Conservation (phyloP, 2,888 invertebrate species). For the Desoria tigrina region DNA sequence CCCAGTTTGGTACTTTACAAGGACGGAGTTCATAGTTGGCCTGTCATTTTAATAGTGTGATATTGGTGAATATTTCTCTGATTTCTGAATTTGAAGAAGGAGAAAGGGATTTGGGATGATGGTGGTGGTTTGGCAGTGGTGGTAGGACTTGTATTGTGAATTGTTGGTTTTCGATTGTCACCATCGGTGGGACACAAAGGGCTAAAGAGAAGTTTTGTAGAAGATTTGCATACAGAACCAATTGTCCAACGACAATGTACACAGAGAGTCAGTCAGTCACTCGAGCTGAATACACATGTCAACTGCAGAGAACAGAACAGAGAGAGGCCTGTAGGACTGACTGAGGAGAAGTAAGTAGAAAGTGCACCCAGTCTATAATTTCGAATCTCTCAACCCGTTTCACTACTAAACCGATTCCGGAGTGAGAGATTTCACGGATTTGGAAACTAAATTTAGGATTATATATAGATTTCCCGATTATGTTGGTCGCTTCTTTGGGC, state of each 20-base stretch:
- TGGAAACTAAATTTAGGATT: too few species aligned
- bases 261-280: constrained; percentile 12
- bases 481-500: too few species aligned
- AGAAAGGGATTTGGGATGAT: background rate
- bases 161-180: constrained; percentile 2
- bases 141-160: constrained; percentile 10
- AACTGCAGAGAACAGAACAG: constrained; percentile 11
- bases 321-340: too few species aligned
- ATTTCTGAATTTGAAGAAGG: too few species aligned
- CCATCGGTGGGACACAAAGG: constrained; percentile 9
- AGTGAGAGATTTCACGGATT: too few species aligned
- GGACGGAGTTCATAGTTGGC: too few species aligned
- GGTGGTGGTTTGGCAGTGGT: background rate
- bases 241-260: constrained; percentile 9
- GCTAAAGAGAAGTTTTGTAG: constrained; percentile 1
- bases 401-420: background rate
- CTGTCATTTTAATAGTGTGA: too few species aligned
- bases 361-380: background rate
- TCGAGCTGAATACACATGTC: constrained; percentile 19
- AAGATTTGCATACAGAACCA: constrained; percentile 5
- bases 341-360: too few species aligned
- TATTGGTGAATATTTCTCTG: too few species aligned
- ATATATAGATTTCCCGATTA: too few species aligned
- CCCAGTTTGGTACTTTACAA: too few species aligned
- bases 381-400: background rate